Conservation (phyloP, 2,888 invertebrate genomes). For the Ophion costatus region DNA sequence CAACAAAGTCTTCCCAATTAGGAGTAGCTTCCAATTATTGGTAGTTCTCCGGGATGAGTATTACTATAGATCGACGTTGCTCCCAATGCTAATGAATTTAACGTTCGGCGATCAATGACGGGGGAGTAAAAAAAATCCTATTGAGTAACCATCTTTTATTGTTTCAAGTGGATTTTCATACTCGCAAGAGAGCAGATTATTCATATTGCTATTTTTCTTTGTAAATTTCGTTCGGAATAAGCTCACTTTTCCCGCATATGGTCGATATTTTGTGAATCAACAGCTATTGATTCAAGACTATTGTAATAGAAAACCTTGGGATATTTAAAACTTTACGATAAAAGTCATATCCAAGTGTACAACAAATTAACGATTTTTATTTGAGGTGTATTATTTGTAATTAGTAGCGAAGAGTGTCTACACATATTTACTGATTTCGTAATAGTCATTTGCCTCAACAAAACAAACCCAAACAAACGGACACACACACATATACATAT, state of each 20-base stretch:
- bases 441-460: neutral
- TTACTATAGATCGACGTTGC: neutral
- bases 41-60: neutral
- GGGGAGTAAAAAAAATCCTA: neutral
- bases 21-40: neutral
- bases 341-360: neutral
- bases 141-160: neutral
- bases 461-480: no score
- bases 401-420: neutral
- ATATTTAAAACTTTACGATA: neutral
- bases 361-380: neutral
- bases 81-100: neutral
- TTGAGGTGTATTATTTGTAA: neutral
- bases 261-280: neutral
- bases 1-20: neutral
- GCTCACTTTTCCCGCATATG: neutral
- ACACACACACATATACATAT: neutral
- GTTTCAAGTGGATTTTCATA: neutral
- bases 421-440: neutral
- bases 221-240: neutral
- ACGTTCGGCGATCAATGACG: neutral
- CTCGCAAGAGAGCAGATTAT: neutral
- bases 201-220: neutral
- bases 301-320: neutral
- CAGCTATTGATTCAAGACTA: neutral